A percentile compares a stretch with the other conserved stretches of the same genome.
These are phyloP conservation scores for Rhinoraja longicauda DNA, from an alignment of 2,797 vertebrate species.

Conservation along the genomic window DNA sequence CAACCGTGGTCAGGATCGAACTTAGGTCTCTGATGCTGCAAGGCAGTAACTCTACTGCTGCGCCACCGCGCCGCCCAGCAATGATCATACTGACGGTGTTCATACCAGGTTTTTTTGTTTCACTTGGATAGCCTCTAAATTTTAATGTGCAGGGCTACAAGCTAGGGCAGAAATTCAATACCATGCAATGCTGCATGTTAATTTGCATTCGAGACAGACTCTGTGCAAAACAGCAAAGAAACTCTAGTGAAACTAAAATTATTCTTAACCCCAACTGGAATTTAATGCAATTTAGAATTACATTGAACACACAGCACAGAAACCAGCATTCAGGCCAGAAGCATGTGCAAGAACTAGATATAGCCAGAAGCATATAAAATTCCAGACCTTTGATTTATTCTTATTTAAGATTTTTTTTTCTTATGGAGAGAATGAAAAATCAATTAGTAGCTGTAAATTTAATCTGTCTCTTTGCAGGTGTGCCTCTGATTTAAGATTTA, in stretches of 20 bases:
- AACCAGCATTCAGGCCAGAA: neutral
- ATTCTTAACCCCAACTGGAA: neutral
- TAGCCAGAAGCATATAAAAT: neutral
- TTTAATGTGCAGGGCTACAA: neutral
- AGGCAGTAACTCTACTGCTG: no score
- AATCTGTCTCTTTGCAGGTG: neutral
- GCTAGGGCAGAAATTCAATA: neutral
- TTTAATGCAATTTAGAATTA: neutral
- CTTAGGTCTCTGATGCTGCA: no score
- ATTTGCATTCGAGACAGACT: neutral
- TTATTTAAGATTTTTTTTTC: neutral
- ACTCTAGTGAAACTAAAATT: neutral
- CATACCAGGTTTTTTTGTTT: no score
- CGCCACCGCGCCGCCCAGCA: no score
- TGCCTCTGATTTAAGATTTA: neutral
- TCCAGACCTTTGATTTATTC: neutral
- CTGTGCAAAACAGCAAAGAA: neutral
- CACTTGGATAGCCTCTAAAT: neutral
- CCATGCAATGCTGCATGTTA: neutral
- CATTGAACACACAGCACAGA: no score
- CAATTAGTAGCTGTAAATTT: neutral
- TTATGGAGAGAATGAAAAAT: neutral
- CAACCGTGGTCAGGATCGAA: no score
- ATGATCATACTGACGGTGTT: no score
- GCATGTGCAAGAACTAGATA: neutral